These are phyloP conservation scores for Eueremaeus valkanovi DNA, from an alignment of 2,888 invertebrate genomes.

Conservation along the genomic window DNA sequence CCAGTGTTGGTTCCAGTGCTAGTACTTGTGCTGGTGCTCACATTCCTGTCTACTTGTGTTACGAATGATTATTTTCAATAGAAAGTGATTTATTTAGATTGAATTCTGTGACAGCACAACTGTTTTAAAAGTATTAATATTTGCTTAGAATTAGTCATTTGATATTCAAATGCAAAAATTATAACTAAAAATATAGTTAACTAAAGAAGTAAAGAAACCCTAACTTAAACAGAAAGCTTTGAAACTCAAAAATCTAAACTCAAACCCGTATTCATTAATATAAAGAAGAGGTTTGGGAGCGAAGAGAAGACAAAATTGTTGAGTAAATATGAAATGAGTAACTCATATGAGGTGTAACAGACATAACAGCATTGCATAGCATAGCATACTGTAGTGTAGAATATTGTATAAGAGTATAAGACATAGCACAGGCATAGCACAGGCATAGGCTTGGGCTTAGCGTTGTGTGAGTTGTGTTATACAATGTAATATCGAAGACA, in stretches of 20 bases:
- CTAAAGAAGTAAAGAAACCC: background rate
- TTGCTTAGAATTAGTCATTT: background rate
- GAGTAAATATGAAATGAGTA: slow-evolving; percentile 4
- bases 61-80: background rate
- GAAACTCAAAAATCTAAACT: no score
- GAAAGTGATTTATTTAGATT: background rate
- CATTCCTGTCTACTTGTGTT: slow-evolving; percentile 1
- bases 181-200: background rate
- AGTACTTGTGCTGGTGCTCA: background rate
- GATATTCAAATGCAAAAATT: background rate
- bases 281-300: background rate
- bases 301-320: background rate
- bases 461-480: slow-evolving; percentile 8
- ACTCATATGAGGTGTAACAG: slow-evolving; percentile 11
- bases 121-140: background rate
- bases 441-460: no score
- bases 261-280: slow-evolving; percentile 20
- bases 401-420: no score
- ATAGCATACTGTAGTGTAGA: no score
- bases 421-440: no score
- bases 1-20: background rate
- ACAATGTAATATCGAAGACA: slow-evolving; percentile 20
- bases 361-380: no score
- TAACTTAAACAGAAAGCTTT: background rate
- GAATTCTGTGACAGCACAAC: background rate